These are phyloP conservation scores for Cyclophora punctaria DNA, from an alignment of 2,888 invertebrate species.

Conservation along the genomic window DNA sequence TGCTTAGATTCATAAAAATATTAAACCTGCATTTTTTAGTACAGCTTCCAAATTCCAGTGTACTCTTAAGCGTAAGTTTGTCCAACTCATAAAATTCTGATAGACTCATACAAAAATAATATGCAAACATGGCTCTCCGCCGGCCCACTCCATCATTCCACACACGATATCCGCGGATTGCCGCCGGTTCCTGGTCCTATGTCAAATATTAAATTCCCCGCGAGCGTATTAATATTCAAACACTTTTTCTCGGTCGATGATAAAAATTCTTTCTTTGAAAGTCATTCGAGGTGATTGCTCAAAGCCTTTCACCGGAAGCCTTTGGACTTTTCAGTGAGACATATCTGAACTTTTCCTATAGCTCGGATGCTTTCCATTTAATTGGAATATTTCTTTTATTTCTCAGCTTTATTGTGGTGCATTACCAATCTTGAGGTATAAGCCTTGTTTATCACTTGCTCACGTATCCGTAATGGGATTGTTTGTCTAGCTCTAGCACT, in stretches of 20 bases:
- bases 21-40: too few species aligned
- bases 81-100: too few species aligned
- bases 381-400: constrained; percentile 20
- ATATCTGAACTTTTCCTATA: constrained; percentile 20
- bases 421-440: constrained; percentile 13
- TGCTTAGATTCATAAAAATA: too few species aligned
- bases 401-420: constrained; percentile 16
- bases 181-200: constrained; percentile 39
- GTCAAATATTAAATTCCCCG: constrained; percentile 58
- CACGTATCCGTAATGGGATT: constrained; percentile 13
- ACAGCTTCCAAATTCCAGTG: too few species aligned
- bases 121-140: constrained; percentile 7
- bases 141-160: constrained; percentile 37
- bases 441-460: constrained; percentile 15
- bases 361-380: constrained; percentile 20
- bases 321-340: constrained; percentile 27
- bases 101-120: too few species aligned
- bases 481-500: constrained; percentile 16
- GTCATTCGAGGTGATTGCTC: constrained; percentile 53
- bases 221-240: constrained; percentile 53
- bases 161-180: constrained; percentile 44
- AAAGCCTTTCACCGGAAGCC: constrained; percentile 38
- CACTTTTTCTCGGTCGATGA: constrained; percentile 35
- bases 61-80: too few species aligned
- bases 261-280: constrained; percentile 40